Conservation (phyloP, 2,888 invertebrate species). For the Scaptomyza caliginosa region DNA sequence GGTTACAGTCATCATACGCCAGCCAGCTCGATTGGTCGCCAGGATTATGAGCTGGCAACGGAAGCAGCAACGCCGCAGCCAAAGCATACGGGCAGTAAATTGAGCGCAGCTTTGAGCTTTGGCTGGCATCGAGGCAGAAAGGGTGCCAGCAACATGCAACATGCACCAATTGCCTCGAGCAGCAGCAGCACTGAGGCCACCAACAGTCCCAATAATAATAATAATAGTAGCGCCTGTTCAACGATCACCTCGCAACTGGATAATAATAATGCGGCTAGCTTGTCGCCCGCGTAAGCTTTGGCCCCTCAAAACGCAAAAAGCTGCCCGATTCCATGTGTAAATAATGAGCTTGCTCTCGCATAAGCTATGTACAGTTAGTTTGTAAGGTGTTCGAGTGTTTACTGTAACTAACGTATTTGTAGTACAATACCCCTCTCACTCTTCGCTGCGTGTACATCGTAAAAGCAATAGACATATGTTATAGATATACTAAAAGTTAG, state of each 20-base stretch:
- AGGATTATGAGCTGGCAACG: slow-evolving; percentile 78
- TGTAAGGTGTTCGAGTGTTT: slow-evolving; percentile 7
- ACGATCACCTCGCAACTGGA: slow-evolving; percentile 76
- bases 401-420: slow-evolving; percentile 37
- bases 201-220: slow-evolving; percentile 80
- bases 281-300: slow-evolving; percentile 59
- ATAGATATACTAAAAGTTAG: slow-evolving; percentile 26
- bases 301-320: slow-evolving; percentile 22
- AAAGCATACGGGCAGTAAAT: slow-evolving; percentile 67
- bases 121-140: slow-evolving; percentile 75
- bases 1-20: slow-evolving; percentile 90
- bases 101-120: slow-evolving; percentile 80
- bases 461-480: slow-evolving; percentile 69
- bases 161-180: not conserved
- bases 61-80: not conserved
- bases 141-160: not conserved
- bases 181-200: slow-evolving; percentile 55
- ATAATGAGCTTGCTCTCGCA: slow-evolving; percentile 22
- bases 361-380: slow-evolving; percentile 60
- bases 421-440: slow-evolving; percentile 41
- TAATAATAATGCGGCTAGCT: slow-evolving; percentile 59
- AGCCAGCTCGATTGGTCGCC: slow-evolving; percentile 81
- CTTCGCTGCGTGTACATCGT: slow-evolving; percentile 72
- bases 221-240: slow-evolving; percentile 66
- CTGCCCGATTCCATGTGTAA: slow-evolving; percentile 34